Percentiles rank a stretch among this genome's conserved stretches.
phyloP scores from a whole-genome alignment of 2,797 vertebrate genomes.

The Phylloscopus collybita region DNA sequence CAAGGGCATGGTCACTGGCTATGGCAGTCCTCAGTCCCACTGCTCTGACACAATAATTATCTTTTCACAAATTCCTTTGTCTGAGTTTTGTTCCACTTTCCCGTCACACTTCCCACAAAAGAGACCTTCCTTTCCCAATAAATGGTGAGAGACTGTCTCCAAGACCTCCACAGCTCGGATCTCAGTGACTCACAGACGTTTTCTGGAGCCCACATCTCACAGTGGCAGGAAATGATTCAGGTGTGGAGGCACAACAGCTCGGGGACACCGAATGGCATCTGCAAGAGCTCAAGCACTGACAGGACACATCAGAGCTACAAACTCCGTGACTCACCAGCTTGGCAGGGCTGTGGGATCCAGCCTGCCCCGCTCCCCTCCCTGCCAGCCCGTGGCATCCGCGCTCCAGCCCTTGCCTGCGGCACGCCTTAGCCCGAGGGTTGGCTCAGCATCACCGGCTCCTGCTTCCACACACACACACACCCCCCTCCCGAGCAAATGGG shows the following conservation, averaged over 20 bases:
- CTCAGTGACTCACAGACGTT: neutral
- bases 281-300: fast-evolving
- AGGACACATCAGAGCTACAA: neutral
- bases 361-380: neutral
- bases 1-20: fast-evolving
- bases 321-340: neutral
- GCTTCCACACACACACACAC: neutral
- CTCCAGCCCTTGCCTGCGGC: neutral
- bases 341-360: neutral
- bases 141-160: neutral
- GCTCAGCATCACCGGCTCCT: neutral
- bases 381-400: neutral
- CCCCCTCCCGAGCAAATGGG: slow-evolving; percentile 5
- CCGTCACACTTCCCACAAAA: neutral
- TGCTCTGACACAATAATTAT: neutral
- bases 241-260: neutral
- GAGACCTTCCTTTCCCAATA: neutral
- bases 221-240: neutral
- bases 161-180: neutral
- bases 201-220: neutral
- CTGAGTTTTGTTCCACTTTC: neutral
- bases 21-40: fast-evolving
- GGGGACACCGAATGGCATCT: fast-evolving
- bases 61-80: neutral
- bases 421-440: neutral